A percentile compares a stretch with the other conserved stretches of the same genome.
Conservation (phyloP, 1,140 invertebrate genomes). For the Atopsyche davidsoni region DNA sequence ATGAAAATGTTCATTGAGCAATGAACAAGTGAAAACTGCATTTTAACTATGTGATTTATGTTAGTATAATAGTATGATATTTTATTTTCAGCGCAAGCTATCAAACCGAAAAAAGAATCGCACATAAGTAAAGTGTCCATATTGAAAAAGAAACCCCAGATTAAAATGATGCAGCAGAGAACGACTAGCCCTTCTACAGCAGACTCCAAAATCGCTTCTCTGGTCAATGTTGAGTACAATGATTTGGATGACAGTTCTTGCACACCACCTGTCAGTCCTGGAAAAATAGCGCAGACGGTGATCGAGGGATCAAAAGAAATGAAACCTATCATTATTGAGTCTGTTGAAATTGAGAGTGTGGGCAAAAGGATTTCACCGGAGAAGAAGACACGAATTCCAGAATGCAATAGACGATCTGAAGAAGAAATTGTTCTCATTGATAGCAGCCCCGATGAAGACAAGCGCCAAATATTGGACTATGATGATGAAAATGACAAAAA, state of each 20-base stretch:
- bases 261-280: slow-evolving; percentile 50
- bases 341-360: too few species aligned
- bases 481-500: slow-evolving; percentile 56
- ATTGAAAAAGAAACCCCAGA: slow-evolving; percentile 45
- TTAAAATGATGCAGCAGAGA: slow-evolving; percentile 47
- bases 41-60: not conserved
- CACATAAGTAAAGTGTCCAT: slow-evolving; percentile 53
- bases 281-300: slow-evolving; percentile 28
- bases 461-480: slow-evolving; percentile 49
- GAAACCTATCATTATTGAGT: slow-evolving; percentile 32
- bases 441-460: slow-evolving; percentile 38
- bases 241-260: slow-evolving; percentile 58
- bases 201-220: slow-evolving; percentile 49
- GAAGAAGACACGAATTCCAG: slow-evolving; percentile 17
- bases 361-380: slow-evolving; percentile 11
- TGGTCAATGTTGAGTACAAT: slow-evolving; percentile 58
- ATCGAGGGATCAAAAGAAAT: slow-evolving; percentile 29
- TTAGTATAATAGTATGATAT: not conserved
- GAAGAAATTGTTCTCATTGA: slow-evolving; percentile 36
- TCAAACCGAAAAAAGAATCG: slow-evolving; percentile 44
- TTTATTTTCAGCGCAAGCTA: slow-evolving; percentile 33
- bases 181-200: slow-evolving; percentile 43
- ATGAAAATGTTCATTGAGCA: too few species aligned
- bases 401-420: slow-evolving; percentile 13
- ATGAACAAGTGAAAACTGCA: too few species aligned